These are phyloP conservation scores for Cordylochernes scorpioides DNA, from an alignment of 2,888 invertebrate genomes.

Conservation along the genomic window DNA sequence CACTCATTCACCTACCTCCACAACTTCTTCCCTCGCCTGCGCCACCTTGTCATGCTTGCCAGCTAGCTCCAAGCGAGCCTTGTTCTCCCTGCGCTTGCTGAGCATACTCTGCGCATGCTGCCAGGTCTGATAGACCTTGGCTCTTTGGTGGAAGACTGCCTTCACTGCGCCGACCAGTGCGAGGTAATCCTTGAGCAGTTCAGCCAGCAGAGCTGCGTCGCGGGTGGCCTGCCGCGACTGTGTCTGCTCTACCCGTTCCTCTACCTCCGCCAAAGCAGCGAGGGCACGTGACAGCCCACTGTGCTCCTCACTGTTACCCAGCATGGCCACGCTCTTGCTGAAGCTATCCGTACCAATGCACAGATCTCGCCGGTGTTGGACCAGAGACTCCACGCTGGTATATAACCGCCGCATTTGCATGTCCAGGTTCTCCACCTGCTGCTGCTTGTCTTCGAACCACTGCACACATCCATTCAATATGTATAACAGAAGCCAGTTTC, in stretches of 20 bases:
- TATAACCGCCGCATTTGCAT: constrained; percentile 59
- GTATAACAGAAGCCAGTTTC: no score
- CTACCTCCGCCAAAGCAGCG: constrained; percentile 62
- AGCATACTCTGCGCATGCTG: constrained; percentile 84
- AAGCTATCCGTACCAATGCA: constrained; percentile 49
- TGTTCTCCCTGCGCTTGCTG: constrained; percentile 73
- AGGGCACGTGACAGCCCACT: constrained; percentile 65
- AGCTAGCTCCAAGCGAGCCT: constrained; percentile 66
- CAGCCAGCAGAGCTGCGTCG: constrained; percentile 76
- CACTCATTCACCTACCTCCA: constrained; percentile 36
- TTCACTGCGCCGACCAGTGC: constrained; percentile 70
- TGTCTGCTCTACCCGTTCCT: constrained; percentile 56
- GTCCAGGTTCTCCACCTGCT: constrained; percentile 71
- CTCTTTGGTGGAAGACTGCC: constrained; percentile 42
- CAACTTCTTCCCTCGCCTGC: constrained; percentile 63
- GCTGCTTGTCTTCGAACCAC: constrained; percentile 95
- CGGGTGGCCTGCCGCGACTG: constrained; percentile 76
- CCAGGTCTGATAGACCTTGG: constrained; percentile 81
- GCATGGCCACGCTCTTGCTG: constrained; percentile 59
- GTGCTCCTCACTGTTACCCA: constrained; percentile 77
- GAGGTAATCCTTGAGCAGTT: constrained; percentile 78
- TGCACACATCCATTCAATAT: no score
- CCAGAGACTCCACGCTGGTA: constrained; percentile 58
- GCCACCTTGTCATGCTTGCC: constrained; percentile 61
- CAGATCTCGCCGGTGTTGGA: constrained; percentile 48